Percentiles rank a stretch among this genome's conserved stretches.
phyloP scores from a whole-genome alignment of 2,113 vertebrate species.

The Chamaea fasciata region DNA sequence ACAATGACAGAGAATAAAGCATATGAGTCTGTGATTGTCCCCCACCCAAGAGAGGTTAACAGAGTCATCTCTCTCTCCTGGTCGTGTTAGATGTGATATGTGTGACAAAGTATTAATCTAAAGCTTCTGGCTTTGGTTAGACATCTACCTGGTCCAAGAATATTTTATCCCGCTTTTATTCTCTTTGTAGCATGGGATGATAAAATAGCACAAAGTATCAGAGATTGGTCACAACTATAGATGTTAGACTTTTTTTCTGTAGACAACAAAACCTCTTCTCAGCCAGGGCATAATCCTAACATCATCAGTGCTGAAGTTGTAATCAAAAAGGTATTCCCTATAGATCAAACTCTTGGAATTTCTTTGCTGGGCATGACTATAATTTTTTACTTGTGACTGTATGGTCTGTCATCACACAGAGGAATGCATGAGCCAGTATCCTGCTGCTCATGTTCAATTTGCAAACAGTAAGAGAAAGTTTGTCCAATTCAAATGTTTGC shows the following conservation, averaged over 20 bases:
- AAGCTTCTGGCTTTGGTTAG: background rate
- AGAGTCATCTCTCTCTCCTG: background rate
- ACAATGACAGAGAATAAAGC: background rate
- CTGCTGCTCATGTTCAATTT: constrained; percentile 63
- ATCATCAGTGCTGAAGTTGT: background rate
- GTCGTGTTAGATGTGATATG: background rate
- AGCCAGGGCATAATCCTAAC: background rate
- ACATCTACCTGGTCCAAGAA: background rate
- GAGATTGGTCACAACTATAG: background rate
- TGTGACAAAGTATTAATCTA: background rate
- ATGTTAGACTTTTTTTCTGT: background rate
- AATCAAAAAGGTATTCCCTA: background rate
- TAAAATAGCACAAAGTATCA: background rate
- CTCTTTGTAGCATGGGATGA: background rate
- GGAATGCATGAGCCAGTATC: constrained; percentile 16
- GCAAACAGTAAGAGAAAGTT: constrained; percentile 63
- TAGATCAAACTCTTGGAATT: background rate
- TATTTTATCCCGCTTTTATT: background rate
- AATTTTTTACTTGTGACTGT: constrained; percentile 5
- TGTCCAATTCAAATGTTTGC: constrained; percentile 63
- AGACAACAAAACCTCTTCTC: background rate
- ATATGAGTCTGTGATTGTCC: background rate
- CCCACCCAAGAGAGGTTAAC: background rate
- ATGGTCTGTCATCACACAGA: constrained; percentile 40
- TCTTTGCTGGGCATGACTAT: background rate